phyloP scores from a whole-genome alignment of 2,113 vertebrate species.

The Bubo bubo region DNA sequence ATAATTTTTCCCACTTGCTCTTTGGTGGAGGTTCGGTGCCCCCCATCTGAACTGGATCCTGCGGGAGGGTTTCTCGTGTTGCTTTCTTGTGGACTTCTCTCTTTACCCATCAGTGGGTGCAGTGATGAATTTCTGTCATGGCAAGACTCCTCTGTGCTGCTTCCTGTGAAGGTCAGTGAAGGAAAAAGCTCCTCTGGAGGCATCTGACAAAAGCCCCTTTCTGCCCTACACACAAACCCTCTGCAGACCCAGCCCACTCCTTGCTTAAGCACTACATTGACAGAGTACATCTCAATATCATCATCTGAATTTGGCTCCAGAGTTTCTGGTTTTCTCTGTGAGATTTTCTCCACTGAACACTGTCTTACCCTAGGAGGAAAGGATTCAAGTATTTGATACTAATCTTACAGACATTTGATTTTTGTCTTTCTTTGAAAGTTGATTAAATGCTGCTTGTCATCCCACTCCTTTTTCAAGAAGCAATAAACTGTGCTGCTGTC shows the following conservation, averaged over 20 bases:
- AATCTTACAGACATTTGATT: not conserved
- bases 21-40: not conserved
- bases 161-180: not conserved
- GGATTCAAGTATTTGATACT: not conserved
- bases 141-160: not conserved
- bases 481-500: not conserved
- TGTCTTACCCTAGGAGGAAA: not conserved
- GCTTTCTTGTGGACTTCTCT: not conserved
- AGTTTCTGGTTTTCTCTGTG: not conserved
- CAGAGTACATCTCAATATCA: not conserved
- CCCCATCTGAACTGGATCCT: not conserved
- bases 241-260: accelerated
- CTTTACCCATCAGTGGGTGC: not conserved
- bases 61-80: not conserved
- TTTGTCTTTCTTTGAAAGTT: not conserved
- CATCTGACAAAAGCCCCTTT: not conserved
- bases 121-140: not conserved
- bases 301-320: not conserved
- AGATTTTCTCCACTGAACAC: not conserved
- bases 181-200: not conserved
- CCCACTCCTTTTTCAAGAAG: not conserved
- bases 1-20: not conserved
- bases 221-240: not conserved
- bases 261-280: not conserved
- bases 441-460: not conserved